These are phyloP conservation scores for Alligator sinensis DNA, from an alignment of 2,113 vertebrate genomes.

Conservation along the genomic window DNA sequence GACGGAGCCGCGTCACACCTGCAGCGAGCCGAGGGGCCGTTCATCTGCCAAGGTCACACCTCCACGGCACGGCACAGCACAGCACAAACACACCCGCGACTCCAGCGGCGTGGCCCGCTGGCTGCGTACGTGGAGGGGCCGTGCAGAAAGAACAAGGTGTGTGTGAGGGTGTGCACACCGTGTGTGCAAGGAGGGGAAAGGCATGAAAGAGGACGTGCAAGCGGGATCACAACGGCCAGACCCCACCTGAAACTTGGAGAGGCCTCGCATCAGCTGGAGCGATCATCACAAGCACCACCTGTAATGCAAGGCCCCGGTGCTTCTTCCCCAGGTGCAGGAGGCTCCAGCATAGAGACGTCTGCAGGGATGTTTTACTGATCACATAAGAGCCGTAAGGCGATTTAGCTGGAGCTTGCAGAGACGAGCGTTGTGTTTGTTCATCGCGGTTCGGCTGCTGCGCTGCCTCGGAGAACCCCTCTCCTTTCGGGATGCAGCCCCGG, in stretches of 20 bases:
- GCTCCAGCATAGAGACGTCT: not conserved
- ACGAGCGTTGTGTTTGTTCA: constrained; percentile 15
- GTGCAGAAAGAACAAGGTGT: too few relatives aligned
- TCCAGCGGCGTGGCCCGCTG: rapidly evolving
- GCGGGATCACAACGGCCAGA: rapidly evolving
- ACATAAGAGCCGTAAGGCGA: constrained; percentile 18
- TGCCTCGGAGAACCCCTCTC: not conserved
- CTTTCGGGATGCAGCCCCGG: not conserved
- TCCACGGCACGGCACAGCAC: rapidly evolving
- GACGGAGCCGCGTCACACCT: rapidly evolving
- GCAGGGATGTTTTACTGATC: constrained; percentile 65
- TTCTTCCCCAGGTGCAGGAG: constrained; percentile 2
- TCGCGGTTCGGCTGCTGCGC: not conserved
- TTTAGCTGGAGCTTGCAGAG: not conserved
- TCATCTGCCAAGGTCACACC: rapidly evolving
- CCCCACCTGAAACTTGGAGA: not conserved
- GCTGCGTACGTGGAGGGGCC: rapidly evolving
- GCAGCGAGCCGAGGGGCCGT: not conserved
- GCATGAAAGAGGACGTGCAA: rapidly evolving
- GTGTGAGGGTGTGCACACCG: not conserved
- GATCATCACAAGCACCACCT: not conserved
- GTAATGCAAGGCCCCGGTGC: not conserved
- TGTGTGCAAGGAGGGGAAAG: not conserved
- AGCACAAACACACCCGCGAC: rapidly evolving
- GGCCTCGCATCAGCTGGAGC: rapidly evolving